Conservation (phyloP, 2,888 invertebrate genomes). For the Scaptomyza caliginosa region DNA sequence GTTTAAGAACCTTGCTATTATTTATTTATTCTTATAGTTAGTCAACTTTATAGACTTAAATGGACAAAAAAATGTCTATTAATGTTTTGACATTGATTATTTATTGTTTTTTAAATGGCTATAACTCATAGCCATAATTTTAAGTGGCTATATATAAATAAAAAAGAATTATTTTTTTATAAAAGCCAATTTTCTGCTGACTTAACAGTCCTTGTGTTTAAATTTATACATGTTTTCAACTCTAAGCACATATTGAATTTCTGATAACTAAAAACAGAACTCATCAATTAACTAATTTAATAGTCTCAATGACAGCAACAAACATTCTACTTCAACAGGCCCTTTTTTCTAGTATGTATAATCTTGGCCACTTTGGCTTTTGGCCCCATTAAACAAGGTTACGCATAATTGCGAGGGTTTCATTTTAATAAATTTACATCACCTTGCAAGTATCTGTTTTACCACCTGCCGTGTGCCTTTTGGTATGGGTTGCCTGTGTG, state of each 20-base stretch:
- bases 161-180: no score
- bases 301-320: background rate
- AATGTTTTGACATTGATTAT: background rate
- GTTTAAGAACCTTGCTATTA: background rate
- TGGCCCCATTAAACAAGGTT: constrained; percentile 62
- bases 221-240: background rate
- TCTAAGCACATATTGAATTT: no score
- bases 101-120: background rate
- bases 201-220: background rate
- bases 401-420: constrained; percentile 66
- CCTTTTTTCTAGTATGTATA: constrained; percentile 31
- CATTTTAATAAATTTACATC: constrained; percentile 67
- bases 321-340: constrained; percentile 35
- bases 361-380: constrained; percentile 41
- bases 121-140: background rate
- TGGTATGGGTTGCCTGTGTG: constrained; percentile 3
- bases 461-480: constrained; percentile 1
- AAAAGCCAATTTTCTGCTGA: background rate
- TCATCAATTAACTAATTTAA: background rate
- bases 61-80: no score
- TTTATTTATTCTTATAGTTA: background rate
- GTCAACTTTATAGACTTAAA: no score
- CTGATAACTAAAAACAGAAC: no score
- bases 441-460: constrained; percentile 44
- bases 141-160: no score